These are phyloP conservation scores for Eulemur rubriventer DNA, from an alignment of 2,797 vertebrate genomes.

Conservation along the genomic window DNA sequence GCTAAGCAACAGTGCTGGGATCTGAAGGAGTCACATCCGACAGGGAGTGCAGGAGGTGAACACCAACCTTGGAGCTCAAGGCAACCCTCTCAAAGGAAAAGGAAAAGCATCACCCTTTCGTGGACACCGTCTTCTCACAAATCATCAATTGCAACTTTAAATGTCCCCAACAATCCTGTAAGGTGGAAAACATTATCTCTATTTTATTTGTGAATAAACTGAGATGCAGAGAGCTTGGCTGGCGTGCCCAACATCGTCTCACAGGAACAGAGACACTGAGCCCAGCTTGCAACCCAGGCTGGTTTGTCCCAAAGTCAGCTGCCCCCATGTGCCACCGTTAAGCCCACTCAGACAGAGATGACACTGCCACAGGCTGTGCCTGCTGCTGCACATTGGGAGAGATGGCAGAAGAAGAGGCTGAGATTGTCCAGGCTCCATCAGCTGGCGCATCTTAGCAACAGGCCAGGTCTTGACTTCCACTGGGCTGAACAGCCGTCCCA, in stretches of 20 bases:
- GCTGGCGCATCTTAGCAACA: neutral
- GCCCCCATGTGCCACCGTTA: neutral
- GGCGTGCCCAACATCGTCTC: neutral
- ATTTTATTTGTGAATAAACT: neutral
- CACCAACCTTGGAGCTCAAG: rapidly evolving
- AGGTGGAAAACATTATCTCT: neutral
- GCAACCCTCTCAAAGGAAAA: neutral
- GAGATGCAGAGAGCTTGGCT: neutral
- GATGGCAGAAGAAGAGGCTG: neutral
- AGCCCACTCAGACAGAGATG: neutral
- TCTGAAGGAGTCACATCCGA: neutral
- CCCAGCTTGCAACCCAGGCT: neutral
- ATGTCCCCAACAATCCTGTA: neutral
- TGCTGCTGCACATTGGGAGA: neutral
- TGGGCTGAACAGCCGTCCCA: neutral
- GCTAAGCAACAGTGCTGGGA: neutral
- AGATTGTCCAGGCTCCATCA: neutral
- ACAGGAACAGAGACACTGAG: neutral
- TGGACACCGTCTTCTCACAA: neutral
- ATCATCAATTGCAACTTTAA: neutral
- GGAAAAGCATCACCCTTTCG: neutral
- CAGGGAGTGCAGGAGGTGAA: rapidly evolving
- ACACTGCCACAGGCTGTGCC: neutral
- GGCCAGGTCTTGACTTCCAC: neutral
- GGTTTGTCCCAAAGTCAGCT: neutral